Evolutionary conservation across 2,888 invertebrate genomes (phyloP).

Genomic region (Venusia cambrica): DNA sequence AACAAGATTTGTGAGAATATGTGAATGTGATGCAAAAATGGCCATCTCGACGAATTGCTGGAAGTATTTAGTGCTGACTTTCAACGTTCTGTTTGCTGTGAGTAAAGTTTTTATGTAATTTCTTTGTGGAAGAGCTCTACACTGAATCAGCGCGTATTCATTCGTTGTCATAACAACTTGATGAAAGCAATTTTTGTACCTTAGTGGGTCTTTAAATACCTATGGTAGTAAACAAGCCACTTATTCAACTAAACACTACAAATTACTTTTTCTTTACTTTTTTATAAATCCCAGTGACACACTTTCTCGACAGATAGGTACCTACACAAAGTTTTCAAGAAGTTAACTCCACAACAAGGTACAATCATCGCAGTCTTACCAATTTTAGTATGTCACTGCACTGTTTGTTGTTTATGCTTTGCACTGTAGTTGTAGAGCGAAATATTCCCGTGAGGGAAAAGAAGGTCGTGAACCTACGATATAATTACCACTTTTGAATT

Average conservation of each 20-base stretch:
- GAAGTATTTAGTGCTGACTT: conserved; percentile 74
- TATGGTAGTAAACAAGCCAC: no score
- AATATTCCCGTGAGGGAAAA: conserved; percentile 9
- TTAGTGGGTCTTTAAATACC: background rate
- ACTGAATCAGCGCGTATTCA: conserved; percentile 36
- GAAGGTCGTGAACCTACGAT: conserved; percentile 11
- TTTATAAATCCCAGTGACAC: conserved; percentile 16
- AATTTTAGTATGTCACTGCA: conserved; percentile 7
- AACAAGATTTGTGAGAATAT: conserved; percentile 61
- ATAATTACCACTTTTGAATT: conserved; percentile 30
- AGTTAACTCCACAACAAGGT: conserved; percentile 13
- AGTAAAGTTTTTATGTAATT: conserved; percentile 40
- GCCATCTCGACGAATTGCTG: conserved; percentile 73
- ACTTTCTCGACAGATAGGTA: conserved; percentile 16
- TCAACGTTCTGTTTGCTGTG: conserved; percentile 72
- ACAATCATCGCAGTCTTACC: conserved; percentile 4
- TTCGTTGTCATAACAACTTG: conserved; percentile 70
- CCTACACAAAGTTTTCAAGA: conserved; percentile 16
- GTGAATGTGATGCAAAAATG: conserved; percentile 58
- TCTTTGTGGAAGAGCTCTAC: conserved; percentile 26
- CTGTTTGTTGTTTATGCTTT: background rate
- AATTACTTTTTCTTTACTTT: background rate
- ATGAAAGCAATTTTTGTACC: conserved; percentile 26
- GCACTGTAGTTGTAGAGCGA: background rate
- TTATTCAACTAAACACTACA: conserved; percentile 1